Percentiles rank a stretch among this genome's conserved stretches.
phyloP scores from a whole-genome alignment of 2,888 invertebrate genomes.

The Sinohyriopsis cumingii region DNA sequence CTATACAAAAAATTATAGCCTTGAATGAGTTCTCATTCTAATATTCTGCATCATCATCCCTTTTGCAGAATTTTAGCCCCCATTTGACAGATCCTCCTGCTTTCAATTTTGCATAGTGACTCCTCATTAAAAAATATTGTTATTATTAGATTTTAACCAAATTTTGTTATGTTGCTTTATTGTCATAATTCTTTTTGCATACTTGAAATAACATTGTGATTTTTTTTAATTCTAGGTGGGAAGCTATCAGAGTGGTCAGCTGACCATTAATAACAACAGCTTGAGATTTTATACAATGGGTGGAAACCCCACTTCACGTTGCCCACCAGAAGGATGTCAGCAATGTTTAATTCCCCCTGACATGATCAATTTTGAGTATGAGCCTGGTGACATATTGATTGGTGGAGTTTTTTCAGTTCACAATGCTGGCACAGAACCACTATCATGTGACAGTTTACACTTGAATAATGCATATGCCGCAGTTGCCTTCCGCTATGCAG shows the following conservation, averaged over 20 bases:
- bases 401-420: slow-evolving; percentile 56
- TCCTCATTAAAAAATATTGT: no score
- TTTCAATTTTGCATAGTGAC: no score
- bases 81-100: no score
- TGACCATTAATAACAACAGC: slow-evolving; percentile 27
- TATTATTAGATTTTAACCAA: no score
- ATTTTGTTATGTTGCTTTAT: no score
- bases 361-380: slow-evolving; percentile 38
- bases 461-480: slow-evolving; percentile 40
- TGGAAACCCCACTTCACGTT: slow-evolving; percentile 37
- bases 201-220: background rate
- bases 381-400: slow-evolving; percentile 55
- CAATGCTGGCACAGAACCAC: slow-evolving; percentile 37
- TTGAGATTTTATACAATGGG: slow-evolving; percentile 41
- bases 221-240: slow-evolving; percentile 52
- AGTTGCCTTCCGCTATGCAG: slow-evolving; percentile 59
- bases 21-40: no score
- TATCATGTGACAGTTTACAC: slow-evolving; percentile 50
- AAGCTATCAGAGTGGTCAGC: slow-evolving; percentile 28
- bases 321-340: slow-evolving; percentile 49
- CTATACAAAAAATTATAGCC: no score
- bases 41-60: no score
- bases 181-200: no score
- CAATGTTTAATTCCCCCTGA: slow-evolving; percentile 47
- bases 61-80: no score